Percentiles rank a stretch among this genome's conserved stretches.
phyloP scores from a whole-genome alignment of 1,140 invertebrate species.

The Drosophila repleta region DNA sequence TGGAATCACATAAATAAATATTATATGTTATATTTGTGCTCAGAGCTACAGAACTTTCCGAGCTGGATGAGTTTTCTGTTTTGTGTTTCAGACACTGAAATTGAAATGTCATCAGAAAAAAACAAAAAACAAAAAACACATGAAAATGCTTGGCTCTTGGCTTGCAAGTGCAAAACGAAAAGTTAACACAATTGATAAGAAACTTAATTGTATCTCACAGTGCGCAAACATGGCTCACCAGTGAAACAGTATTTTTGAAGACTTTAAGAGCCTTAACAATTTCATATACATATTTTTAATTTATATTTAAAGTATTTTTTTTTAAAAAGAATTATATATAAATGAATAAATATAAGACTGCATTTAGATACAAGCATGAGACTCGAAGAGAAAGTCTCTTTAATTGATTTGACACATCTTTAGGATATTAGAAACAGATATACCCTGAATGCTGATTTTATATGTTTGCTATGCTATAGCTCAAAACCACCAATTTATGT shows the following conservation, averaged over 20 bases:
- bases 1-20: slow-evolving; percentile 36
- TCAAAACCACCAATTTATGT: too few relatives aligned
- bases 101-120: slow-evolving; percentile 45
- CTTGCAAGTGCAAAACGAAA: slow-evolving; percentile 27
- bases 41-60: not conserved
- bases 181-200: not conserved
- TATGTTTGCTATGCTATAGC: too few relatives aligned
- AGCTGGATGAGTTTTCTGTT: slow-evolving; percentile 18
- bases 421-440: too few relatives aligned
- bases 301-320: too few relatives aligned
- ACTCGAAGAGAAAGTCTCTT: too few relatives aligned
- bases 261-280: not conserved
- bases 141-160: not conserved
- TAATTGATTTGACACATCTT: not conserved
- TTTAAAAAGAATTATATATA: too few relatives aligned
- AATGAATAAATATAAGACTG: too few relatives aligned
- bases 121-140: not conserved
- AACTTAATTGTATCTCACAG: not conserved
- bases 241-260: too few relatives aligned
- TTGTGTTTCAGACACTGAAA: slow-evolving; percentile 39
- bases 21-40: slow-evolving; percentile 3
- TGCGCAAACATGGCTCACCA: not conserved
- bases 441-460: too few relatives aligned
- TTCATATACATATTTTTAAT: not conserved
- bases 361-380: too few relatives aligned